phyloP scores from a whole-genome alignment of 2,888 invertebrate genomes.

The Rapana venosa region DNA sequence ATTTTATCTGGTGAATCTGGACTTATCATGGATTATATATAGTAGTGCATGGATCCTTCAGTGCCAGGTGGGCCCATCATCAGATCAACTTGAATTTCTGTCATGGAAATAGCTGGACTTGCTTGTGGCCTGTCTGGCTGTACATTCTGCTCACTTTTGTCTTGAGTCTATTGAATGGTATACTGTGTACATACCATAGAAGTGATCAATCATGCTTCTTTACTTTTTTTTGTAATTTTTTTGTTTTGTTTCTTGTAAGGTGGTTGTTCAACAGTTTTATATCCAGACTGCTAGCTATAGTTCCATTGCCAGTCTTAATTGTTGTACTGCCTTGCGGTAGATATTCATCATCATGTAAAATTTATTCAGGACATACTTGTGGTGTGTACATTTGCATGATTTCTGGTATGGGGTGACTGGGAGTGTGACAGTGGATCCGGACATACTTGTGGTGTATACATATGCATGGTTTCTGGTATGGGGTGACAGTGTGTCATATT shows the following conservation, averaged over 20 bases:
- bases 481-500: too few species aligned
- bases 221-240: background rate
- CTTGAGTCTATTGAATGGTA: background rate
- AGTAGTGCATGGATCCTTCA: background rate
- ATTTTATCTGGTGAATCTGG: constrained; percentile 3
- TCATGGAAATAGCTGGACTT: background rate
- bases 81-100: background rate
- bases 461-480: too few species aligned
- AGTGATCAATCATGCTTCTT: background rate
- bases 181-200: constrained; percentile 6
- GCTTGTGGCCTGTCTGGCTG: background rate
- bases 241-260: background rate
- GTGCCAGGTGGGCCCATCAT: background rate
- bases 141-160: background rate
- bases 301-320: background rate
- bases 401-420: background rate
- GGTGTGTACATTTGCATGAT: background rate
- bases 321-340: constrained; percentile 19
- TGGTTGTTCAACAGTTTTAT: constrained; percentile 29
- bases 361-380: background rate
- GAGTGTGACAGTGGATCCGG: background rate
- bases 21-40: background rate
- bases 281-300: constrained; percentile 34
- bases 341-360: background rate
- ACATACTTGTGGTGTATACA: too few species aligned